These are phyloP conservation scores for Rhagoletis zephyria DNA, from an alignment of 1,140 invertebrate genomes.

Conservation along the genomic window DNA sequence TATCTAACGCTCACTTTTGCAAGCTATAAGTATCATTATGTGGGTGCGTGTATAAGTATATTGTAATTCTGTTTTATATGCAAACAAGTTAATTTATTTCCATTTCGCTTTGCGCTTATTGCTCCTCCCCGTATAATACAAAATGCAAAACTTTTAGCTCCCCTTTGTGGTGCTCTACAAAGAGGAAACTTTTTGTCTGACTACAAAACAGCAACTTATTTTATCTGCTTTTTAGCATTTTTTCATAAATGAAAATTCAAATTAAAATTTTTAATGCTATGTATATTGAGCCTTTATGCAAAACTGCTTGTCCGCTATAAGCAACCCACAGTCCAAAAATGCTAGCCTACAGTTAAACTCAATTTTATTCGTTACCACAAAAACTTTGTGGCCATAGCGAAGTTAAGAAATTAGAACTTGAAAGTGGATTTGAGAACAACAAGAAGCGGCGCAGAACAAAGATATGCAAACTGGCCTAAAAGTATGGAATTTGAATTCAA, in stretches of 20 bases:
- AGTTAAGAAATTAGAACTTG: background rate
- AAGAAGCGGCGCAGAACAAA: background rate
- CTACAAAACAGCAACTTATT: background rate
- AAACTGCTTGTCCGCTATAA: background rate
- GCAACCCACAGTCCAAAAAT: no score
- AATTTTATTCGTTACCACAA: background rate
- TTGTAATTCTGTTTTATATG: background rate
- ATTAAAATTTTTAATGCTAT: conserved; percentile 6
- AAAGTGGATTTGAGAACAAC: background rate
- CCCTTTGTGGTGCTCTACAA: background rate
- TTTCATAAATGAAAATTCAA: conserved; percentile 24
- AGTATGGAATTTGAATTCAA: background rate
- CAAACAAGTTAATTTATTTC: conserved; percentile 7
- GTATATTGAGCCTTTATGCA: background rate
- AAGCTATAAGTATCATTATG: background rate
- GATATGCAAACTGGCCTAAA: background rate
- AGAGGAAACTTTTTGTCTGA: conserved; percentile 20
- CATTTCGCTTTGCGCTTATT: background rate
- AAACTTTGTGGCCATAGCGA: background rate
- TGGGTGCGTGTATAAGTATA: background rate
- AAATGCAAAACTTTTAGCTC: background rate
- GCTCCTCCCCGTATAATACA: background rate
- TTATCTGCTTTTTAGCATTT: background rate
- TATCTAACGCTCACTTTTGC: background rate
- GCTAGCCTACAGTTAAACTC: background rate